Evolutionary conservation across 2,797 vertebrate species (phyloP).

Genomic region (Melopsittacus undulatus): DNA sequence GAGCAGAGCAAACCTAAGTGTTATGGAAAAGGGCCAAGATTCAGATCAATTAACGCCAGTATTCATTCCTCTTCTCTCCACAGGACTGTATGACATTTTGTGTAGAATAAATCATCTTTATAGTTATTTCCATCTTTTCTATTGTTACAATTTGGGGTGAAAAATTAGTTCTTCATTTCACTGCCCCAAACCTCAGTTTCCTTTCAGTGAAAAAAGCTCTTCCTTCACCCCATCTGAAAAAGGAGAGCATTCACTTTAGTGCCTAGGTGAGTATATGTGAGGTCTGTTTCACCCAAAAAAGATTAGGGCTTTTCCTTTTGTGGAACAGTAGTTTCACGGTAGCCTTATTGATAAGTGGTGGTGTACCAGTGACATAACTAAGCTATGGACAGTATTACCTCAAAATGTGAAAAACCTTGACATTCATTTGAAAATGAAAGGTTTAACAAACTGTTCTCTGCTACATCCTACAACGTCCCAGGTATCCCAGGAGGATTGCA

Average conservation of each 20-base stretch:
- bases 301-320: not conserved
- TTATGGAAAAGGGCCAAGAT: not conserved
- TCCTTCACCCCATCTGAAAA: not conserved
- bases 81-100: not conserved
- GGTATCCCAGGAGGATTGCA: not conserved
- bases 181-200: not conserved
- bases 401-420: not conserved
- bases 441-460: not conserved
- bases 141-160: not conserved
- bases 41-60: not conserved
- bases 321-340: not conserved
- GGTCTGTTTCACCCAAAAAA: not conserved
- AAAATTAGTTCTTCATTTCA: not conserved
- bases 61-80: not conserved
- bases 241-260: not conserved
- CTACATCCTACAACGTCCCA: not conserved
- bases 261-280: not conserved
- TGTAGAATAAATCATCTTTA: not conserved
- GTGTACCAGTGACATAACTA: not conserved
- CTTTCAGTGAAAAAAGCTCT: not conserved
- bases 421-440: not conserved
- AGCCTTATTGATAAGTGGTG: not conserved
- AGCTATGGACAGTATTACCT: not conserved
- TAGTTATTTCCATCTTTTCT: not conserved
- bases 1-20: not conserved